Base-by-base conservation (phyloP, 2,113 vertebrate species). In the Lophura nycthemera region DNA sequence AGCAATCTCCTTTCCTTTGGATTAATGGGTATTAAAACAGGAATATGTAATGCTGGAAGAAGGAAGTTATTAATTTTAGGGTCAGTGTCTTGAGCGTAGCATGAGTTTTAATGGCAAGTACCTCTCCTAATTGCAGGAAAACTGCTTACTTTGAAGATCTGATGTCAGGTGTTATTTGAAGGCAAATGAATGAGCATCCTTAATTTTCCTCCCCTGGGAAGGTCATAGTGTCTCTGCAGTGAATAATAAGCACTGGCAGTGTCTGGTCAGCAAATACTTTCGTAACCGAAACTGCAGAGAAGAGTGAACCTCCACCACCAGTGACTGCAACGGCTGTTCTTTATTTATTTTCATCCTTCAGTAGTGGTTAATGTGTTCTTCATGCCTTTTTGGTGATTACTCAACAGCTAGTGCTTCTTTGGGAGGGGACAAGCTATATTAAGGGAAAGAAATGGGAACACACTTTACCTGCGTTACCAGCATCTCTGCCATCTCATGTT, bases 201-300 rank as follows among this genome's bases (percentile, higher is more conserved):
- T 80, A 56, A 27, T 66, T 95, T 91, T 66, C 34, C 38, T 83
- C 83, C 38, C 47, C 29, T 67, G 92, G 72, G 76, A 88, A 86
- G 88, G 90, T 91, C 88, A 64, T 3, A 17, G 47, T 67, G 69
- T 83, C 60, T 83, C 75, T 57, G 72, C 90, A 60, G 64, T 2
- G 6, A 89, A 80, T 74, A 95, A 73, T 56, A 85, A 91, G 34
- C 50, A 13, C 42, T 70, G 59, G 9, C 42, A 67, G 82, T 85
- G 25, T 74, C 50, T 80, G 79, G 85, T 80, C 90, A 95, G 91
- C 91, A 94, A 87, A 76, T 88, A 57, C 66, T 69, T 74, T 77
- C 61, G 86, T 73, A n/a, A 61, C 48, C 69, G 61, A 84, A 52
- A 19, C 76, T 84, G 65, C 65, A 47, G 79, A 88, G 56, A 43